Percentiles rank a stretch among this genome's conserved stretches.
These are phyloP conservation scores for Entomobrya multifasciata DNA, from an alignment of 2,888 invertebrate genomes.

Conservation along the genomic window DNA sequence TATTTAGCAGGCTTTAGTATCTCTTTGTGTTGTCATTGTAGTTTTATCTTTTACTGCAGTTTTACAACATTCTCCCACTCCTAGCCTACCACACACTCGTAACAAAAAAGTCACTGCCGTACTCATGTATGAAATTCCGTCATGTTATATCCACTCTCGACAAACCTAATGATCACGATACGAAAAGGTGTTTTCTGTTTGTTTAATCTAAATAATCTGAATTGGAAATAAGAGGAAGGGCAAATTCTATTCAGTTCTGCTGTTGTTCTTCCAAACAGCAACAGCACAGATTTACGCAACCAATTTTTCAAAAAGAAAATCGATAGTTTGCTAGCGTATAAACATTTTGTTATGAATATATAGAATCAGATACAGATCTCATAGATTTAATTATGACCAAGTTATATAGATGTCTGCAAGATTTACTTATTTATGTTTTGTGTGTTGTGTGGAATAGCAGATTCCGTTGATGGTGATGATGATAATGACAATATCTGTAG, in stretches of 20 bases:
- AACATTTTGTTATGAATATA: not conserved
- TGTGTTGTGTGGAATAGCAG: not conserved
- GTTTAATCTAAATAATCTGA: slow-evolving; percentile 61
- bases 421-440: too few relatives aligned
- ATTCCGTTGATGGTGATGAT: not conserved
- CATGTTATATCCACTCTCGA: too few relatives aligned
- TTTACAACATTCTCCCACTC: not conserved
- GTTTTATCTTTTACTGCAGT: not conserved
- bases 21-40: not conserved
- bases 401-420: not conserved
- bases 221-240: slow-evolving; percentile 45
- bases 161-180: too few relatives aligned
- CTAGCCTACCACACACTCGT: not conserved
- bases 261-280: not conserved
- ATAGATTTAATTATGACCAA: not conserved
- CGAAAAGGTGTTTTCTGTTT: slow-evolving; percentile 66
- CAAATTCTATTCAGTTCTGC: not conserved
- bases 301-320: not conserved
- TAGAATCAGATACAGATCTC: slow-evolving; percentile 28
- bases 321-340: too few relatives aligned
- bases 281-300: not conserved
- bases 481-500: not conserved
- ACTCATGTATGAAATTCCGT: too few relatives aligned
- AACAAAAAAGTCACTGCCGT: not conserved
- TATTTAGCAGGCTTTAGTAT: not conserved